Evolutionary conservation across 2,888 invertebrate species (phyloP).

Genomic region (Cephus sareptanus): DNA sequence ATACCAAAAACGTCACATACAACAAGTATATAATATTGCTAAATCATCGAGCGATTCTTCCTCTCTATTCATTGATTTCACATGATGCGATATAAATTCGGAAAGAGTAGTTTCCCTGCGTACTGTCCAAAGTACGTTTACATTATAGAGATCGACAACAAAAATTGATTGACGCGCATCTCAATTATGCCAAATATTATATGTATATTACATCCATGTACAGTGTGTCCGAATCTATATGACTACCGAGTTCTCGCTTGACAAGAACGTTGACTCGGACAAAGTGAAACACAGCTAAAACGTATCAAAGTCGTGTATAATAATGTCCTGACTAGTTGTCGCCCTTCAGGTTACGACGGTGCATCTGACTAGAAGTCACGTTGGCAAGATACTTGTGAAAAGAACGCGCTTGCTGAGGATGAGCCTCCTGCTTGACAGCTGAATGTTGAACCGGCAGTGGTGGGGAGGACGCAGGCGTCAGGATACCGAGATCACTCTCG

Average conservation of each 20-base stretch:
- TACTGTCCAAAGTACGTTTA: background rate
- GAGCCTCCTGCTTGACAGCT: conserved; percentile 28
- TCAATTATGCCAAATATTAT: background rate
- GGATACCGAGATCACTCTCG: conserved; percentile 49
- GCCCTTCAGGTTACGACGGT: conserved; percentile 30
- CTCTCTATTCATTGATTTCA: background rate
- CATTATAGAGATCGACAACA: background rate
- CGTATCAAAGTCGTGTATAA: background rate
- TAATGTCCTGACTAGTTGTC: conserved; percentile 31
- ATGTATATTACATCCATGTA: background rate
- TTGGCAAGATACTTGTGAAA: conserved; percentile 38
- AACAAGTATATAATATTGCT: background rate
- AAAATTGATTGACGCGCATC: background rate
- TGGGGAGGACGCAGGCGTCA: conserved; percentile 59
- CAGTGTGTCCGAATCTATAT: background rate
- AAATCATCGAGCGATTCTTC: background rate
- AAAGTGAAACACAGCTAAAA: background rate
- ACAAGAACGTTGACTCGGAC: background rate
- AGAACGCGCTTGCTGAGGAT: conserved; percentile 23
- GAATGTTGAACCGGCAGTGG: conserved; percentile 35
- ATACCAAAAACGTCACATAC: background rate
- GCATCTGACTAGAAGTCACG: conserved; percentile 27
- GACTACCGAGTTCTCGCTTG: background rate
- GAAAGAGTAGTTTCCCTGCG: background rate
- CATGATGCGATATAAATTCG: background rate